Evolutionary conservation across 1,140 invertebrate genomes (phyloP), one percentile per base, ranked within the genome.

Genomic region (Heliconius eleuchia): DNA sequence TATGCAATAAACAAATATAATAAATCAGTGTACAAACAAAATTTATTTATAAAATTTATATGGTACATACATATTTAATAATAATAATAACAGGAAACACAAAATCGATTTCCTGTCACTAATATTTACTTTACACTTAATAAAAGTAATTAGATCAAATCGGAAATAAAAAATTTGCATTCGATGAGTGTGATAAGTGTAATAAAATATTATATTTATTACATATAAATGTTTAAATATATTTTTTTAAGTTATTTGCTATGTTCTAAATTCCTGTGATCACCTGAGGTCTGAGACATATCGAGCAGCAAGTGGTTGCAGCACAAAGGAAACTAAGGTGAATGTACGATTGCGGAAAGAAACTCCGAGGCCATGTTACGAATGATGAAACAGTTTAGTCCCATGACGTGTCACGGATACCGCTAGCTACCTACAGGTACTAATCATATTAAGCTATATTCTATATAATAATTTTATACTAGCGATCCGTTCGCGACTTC

Each of bases 291-390:
- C 55, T 23, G n/a, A 57, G 70, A 77, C 30, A 37, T 13, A 46
- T 76, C 79, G 34, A 78, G 50, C n/a, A 77, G 70, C 72, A 80
- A 79, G 50, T 79, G 55, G 71, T 76, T 66, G 73, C 46, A 82
- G 74, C 60, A 84, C 79, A 87, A 86, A 80, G 87, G 87, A 87
- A 84, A 83, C 77, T 86, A 85, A 92, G 90, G 89, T 92, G 90
- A 92, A 92, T 82, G 91, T 79, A 91, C 91, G 88, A 91, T 88
- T 88, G 87, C 91, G 90, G 91, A 92, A 92, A 88, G 84, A 82
- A 85, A 80, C 46, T 79, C 74, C 82, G 86, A 90, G 88, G 89
- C 87, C 91, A 85, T 46, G 76, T 81, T 82, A 79, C 71, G 80
- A 83, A 82, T 89, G 89, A 89, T 88, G 89, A 90, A 91, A 89